Evolutionary conservation across 92 coral and sea anemone genomes (phyloP).

Genomic region (Parazoanthus atlanticus): DNA sequence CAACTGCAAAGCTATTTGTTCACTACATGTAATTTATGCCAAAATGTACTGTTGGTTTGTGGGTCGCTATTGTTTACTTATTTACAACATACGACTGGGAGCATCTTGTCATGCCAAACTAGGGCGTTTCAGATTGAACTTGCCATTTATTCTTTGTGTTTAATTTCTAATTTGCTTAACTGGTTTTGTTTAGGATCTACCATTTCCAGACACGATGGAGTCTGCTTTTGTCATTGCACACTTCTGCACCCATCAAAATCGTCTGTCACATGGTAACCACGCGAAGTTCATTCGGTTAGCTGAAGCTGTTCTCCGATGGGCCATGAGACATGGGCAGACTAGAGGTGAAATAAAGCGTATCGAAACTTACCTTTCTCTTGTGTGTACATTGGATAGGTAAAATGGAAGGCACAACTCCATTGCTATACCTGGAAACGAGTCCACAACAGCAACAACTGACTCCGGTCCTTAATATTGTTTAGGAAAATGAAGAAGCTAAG

Average conservation of each 20-base stretch:
- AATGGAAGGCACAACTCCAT: neutral
- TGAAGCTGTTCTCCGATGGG: constrained; percentile 58
- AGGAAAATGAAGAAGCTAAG: neutral
- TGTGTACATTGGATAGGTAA: neutral
- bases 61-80: too few relatives aligned
- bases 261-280: constrained; percentile 45
- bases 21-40: too few relatives aligned
- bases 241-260: constrained; percentile 56
- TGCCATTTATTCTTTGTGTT: neutral
- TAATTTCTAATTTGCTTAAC: neutral
- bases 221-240: constrained; percentile 72
- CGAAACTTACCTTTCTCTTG: neutral
- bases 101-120: too few relatives aligned
- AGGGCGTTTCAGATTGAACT: neutral
- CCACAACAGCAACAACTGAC: too few relatives aligned
- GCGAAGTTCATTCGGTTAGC: constrained; percentile 56
- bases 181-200: constrained; percentile 69
- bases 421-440: too few relatives aligned
- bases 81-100: too few relatives aligned
- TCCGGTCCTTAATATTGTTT: too few relatives aligned
- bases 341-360: constrained; percentile 43
- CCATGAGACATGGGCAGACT: constrained; percentile 70
- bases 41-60: too few relatives aligned
- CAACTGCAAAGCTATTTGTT: too few relatives aligned
- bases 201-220: constrained; percentile 87